These are phyloP conservation scores for Etheostoma spectabile DNA, from an alignment of 2,113 vertebrate species.

Conservation along the genomic window DNA sequence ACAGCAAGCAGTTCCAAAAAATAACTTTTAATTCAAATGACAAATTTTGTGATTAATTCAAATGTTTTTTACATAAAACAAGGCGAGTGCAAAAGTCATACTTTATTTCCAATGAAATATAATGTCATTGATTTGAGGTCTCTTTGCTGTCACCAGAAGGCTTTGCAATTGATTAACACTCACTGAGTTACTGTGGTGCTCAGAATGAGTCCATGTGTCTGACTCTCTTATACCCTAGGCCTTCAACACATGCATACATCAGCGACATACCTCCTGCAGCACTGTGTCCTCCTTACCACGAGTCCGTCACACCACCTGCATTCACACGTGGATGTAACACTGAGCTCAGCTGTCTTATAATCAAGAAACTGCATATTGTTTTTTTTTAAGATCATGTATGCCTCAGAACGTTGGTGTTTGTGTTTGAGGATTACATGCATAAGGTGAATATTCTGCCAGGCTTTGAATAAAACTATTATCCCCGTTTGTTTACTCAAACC, in stretches of 20 bases:
- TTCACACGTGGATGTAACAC: constrained; percentile 5
- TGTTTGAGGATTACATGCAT: constrained; percentile 49
- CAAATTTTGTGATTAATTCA: constrained; percentile 47
- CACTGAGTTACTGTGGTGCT: constrained; percentile 52
- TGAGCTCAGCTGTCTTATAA: constrained; percentile 32
- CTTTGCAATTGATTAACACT: constrained; percentile 61
- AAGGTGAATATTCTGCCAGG: constrained; percentile 42
- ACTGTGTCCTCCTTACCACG: constrained; percentile 9
- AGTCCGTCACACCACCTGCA: constrained; percentile 36
- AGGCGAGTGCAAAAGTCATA: constrained; percentile 15
- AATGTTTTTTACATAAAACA: constrained; percentile 46
- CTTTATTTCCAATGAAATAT: constrained; percentile 49
- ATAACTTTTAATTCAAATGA: constrained; percentile 52
- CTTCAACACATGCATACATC: constrained; percentile 32
- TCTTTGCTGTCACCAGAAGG: constrained; percentile 47
- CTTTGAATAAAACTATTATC: constrained; percentile 56
- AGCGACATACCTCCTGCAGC: constrained; percentile 35
- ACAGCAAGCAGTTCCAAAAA: constrained; percentile 10
- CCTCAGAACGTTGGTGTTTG: constrained; percentile 19
- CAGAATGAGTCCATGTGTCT: constrained; percentile 48
- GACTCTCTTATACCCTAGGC: constrained; percentile 44
- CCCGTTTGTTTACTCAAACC: constrained; percentile 60
- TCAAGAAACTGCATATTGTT: constrained; percentile 39
- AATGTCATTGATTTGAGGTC: constrained; percentile 62
- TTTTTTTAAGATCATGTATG: constrained; percentile 34